Conservation (phyloP, 2,888 invertebrate species). For the Diachrysia chrysitis region DNA sequence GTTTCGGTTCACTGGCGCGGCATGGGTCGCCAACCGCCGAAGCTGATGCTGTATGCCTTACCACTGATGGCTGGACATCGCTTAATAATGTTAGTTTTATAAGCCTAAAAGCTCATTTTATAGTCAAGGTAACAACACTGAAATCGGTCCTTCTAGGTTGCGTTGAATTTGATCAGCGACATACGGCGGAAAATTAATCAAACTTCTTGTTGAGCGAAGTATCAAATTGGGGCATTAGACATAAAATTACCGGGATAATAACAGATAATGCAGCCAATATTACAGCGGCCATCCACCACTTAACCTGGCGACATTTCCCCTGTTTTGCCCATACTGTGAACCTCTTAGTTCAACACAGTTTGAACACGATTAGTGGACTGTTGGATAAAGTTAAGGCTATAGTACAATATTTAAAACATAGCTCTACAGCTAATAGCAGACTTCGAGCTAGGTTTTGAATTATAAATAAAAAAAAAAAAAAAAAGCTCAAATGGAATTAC, state of each 20-base stretch:
- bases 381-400: conserved; percentile 43
- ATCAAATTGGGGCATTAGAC: conserved; percentile 21
- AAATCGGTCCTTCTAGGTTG: conserved; percentile 30
- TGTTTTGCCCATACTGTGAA: conserved; percentile 57
- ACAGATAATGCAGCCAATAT: conserved; percentile 54
- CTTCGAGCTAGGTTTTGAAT: conserved; percentile 26
- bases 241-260: conserved; percentile 31
- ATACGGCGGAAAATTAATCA: conserved; percentile 20
- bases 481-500: conserved; percentile 37
- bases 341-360: conserved; percentile 36
- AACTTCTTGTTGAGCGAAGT: not conserved
- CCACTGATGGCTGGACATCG: conserved; percentile 37
- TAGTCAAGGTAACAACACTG: conserved; percentile 14
- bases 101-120: conserved; percentile 35
- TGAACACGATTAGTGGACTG: conserved; percentile 17
- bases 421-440: conserved; percentile 22
- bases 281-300: conserved; percentile 42
- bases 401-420: conserved; percentile 47
- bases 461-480: no score
- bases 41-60: conserved; percentile 17
- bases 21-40: no score
- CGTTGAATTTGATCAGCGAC: conserved; percentile 23
- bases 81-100: conserved; percentile 18
- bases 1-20: no score
- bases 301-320: conserved; percentile 46